Evolutionary conservation across 1,140 invertebrate species (phyloP), one percentile per base, ranked within the genome.

Genomic region (Bombus pascuorum): DNA sequence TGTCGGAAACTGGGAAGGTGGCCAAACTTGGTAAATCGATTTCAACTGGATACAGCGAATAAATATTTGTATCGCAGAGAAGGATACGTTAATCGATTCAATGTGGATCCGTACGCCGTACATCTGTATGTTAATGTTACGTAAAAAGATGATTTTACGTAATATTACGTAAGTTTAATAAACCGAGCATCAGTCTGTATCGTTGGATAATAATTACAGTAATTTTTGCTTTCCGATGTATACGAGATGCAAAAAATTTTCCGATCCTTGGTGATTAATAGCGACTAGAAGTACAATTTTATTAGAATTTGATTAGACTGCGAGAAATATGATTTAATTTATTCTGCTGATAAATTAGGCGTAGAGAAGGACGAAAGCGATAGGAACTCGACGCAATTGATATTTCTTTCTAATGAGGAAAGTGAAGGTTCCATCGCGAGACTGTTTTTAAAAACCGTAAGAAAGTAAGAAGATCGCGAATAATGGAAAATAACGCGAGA

Each of bases 71-170:
- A 39, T 42, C n/a, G 42, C 71, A 22, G 42, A 73, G 71, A n/a
- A 44, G 42, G n/a, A 47, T 73, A 47, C 71, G 39, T 28, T 73
- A 47, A 73, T 73, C 71, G 71, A 73, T 73, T 73, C 15, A n/a
- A 22, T 73, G 28, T 73, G 39, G 4, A 73, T 32, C 15, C 28
- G 2, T 10, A 32, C 28, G 39, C 32, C 71, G 12, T 39, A 0
- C 1, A 18, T 73, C 42, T 47, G 42, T 15, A 3, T 68, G 32
- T 22, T 8, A 1, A 3, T 2, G 68, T 39, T 71, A 39, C 37
- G 25, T 28, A 71, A 70, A 68, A 28, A 6, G 37, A 39, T 25
- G 18, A 37, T 37, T 37, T 37, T 37, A 68, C 66, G 66, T 10
- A 34, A 68, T 22, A 37, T 37, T 37, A 68, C 4, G 22, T 25